Conservation (phyloP, 1,140 invertebrate genomes). For the Muscidifurax raptorellus region DNA sequence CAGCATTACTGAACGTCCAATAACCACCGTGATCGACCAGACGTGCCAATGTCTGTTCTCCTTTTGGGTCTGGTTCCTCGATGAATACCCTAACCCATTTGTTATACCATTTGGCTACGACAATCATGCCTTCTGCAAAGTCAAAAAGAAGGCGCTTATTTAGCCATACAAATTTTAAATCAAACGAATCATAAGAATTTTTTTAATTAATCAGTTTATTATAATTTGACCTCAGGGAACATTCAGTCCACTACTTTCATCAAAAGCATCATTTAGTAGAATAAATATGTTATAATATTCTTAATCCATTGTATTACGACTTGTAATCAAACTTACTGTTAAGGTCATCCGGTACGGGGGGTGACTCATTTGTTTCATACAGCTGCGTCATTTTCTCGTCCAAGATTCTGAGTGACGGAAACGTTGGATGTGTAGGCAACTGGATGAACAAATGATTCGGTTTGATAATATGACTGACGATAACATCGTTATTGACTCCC, state of each 20-base stretch:
- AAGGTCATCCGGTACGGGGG: slow-evolving; percentile 80
- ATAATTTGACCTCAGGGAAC: slow-evolving; percentile 25
- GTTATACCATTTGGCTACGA: slow-evolving; percentile 87
- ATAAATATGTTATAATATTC: slow-evolving; percentile 16
- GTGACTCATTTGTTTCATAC: slow-evolving; percentile 81
- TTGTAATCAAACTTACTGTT: slow-evolving; percentile 73
- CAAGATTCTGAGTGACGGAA: slow-evolving; percentile 85
- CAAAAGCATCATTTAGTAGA: slow-evolving; percentile 40
- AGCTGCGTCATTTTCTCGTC: slow-evolving; percentile 84
- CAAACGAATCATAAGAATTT: not conserved
- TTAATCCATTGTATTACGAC: not conserved
- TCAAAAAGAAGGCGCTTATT: slow-evolving; percentile 4
- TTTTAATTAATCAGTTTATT: slow-evolving; percentile 11
- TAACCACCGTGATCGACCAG: slow-evolving; percentile 97
- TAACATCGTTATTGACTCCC: slow-evolving; percentile 94
- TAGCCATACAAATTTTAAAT: not conserved
- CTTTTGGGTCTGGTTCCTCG: slow-evolving; percentile 81
- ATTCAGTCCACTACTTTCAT: slow-evolving; percentile 50
- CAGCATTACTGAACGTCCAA: slow-evolving; percentile 82
- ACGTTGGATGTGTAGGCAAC: slow-evolving; percentile 94
- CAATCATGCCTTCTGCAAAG: slow-evolving; percentile 88
- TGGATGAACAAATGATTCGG: slow-evolving; percentile 94
- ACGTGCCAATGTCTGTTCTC: slow-evolving; percentile 86
- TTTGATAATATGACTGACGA: slow-evolving; percentile 88
- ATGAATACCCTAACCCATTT: slow-evolving; percentile 94